phyloP scores from a whole-genome alignment of 1,140 invertebrate species.

The Archivesica marissinica region DNA sequence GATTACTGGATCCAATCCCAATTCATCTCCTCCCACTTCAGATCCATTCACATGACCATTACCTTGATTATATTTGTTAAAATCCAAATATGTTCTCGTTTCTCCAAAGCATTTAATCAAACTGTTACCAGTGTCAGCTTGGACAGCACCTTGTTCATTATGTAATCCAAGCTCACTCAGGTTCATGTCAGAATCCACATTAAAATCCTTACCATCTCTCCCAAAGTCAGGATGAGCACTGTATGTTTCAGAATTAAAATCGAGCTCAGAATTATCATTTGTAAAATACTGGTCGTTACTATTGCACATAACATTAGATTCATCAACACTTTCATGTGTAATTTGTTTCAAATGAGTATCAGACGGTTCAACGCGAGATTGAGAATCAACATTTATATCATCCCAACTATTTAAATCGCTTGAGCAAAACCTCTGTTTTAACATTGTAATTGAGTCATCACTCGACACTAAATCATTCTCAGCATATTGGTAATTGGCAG shows the following conservation, averaged over 20 bases:
- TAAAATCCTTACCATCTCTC: not conserved
- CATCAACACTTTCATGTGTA: not conserved
- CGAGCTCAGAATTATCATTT: not conserved
- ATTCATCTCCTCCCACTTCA: not conserved
- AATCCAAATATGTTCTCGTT: not conserved
- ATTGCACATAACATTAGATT: not conserved
- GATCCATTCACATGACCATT: not conserved
- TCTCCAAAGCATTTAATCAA: not conserved
- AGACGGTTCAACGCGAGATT: not conserved
- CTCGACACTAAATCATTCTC: not conserved
- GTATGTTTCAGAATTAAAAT: not conserved
- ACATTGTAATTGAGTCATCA: conserved; percentile 22
- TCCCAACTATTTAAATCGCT: not conserved
- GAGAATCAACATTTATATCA: not conserved
- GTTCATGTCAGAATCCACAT: not conserved
- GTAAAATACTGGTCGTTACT: not conserved
- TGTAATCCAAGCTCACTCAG: not conserved
- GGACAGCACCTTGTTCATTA: not conserved
- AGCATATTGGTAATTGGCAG: not conserved
- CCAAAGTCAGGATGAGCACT: not conserved
- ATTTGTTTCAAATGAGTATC: not conserved
- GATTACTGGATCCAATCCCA: not conserved
- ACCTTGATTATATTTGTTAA: conserved; percentile 1
- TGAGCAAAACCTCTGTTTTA: conserved; percentile 13
- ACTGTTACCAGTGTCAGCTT: not conserved